Conservation (phyloP, 2,888 invertebrate genomes). For the Mimas tiliae region DNA sequence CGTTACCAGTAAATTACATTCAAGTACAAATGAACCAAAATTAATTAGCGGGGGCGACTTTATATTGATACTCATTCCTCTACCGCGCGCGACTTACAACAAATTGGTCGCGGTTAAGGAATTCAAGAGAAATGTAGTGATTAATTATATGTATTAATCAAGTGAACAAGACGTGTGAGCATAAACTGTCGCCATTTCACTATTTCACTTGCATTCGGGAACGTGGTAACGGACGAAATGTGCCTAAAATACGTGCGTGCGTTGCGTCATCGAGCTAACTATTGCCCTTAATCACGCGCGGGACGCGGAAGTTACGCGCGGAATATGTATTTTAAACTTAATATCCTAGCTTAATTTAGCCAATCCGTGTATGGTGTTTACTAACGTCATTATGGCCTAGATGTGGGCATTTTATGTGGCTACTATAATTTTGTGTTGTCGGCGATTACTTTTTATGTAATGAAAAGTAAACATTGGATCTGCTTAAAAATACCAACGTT, state of each 20-base stretch:
- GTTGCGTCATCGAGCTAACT: constrained; percentile 52
- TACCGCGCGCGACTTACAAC: neutral
- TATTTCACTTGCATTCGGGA: constrained; percentile 37
- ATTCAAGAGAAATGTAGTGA: constrained; percentile 6
- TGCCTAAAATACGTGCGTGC: constrained; percentile 51
- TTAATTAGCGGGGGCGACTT: no score
- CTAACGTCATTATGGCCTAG: neutral
- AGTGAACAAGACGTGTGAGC: neutral
- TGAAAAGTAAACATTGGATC: no score
- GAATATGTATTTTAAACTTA: constrained; percentile 27
- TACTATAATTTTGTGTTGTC: neutral
- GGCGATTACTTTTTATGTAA: no score
- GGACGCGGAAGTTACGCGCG: constrained; percentile 42
- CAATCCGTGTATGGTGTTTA: constrained; percentile 2
- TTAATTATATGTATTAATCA: neutral
- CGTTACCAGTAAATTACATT: no score
- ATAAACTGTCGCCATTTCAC: neutral
- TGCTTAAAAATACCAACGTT: no score
- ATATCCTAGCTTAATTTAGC: constrained; percentile 1
- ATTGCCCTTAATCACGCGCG: constrained; percentile 56
- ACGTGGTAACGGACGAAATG: constrained; percentile 53
- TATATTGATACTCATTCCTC: neutral
- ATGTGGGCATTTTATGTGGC: neutral
- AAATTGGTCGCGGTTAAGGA: neutral
- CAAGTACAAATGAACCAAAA: no score